A percentile compares a stretch with the other conserved stretches of the same genome.
Conservation (phyloP, 2,888 invertebrate species). For the Dendrolimus pini region DNA sequence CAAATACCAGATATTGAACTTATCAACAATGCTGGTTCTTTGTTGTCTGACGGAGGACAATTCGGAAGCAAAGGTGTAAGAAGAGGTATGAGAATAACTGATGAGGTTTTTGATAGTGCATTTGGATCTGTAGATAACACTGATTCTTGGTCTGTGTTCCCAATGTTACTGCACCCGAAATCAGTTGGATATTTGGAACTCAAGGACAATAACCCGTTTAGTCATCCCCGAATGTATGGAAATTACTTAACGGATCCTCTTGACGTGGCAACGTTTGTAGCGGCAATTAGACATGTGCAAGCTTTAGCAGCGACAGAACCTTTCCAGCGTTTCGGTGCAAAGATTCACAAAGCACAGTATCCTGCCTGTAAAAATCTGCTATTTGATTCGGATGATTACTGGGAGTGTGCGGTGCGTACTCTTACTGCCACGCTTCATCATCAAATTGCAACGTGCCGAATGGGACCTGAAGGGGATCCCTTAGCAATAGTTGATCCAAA, state of each 20-base stretch:
- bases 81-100: constrained; percentile 61
- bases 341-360: constrained; percentile 69
- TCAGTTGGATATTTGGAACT: constrained; percentile 81
- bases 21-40: constrained; percentile 76
- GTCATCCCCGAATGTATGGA: constrained; percentile 80
- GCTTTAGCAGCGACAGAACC: constrained; percentile 60
- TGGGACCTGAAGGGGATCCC: constrained; percentile 78
- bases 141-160: constrained; percentile 76
- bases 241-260: constrained; percentile 80
- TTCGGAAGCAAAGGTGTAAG: constrained; percentile 48
- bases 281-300: constrained; percentile 74
- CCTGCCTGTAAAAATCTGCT: constrained; percentile 74
- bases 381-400: constrained; percentile 78
- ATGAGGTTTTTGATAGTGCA: constrained; percentile 55
- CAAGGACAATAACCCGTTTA: constrained; percentile 78
- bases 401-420: constrained; percentile 80
- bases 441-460: constrained; percentile 80
- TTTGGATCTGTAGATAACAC: constrained; percentile 53
- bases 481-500: constrained; percentile 80
- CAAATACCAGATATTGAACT: constrained; percentile 83
- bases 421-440: constrained; percentile 80
- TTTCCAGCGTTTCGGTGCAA: constrained; percentile 70
- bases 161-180: constrained; percentile 81
- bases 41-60: constrained; percentile 51
- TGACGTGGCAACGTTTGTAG: constrained; percentile 79